These are phyloP conservation scores for Phalacrocorax aristotelis DNA, from an alignment of 2,113 vertebrate genomes.

Conservation along the genomic window DNA sequence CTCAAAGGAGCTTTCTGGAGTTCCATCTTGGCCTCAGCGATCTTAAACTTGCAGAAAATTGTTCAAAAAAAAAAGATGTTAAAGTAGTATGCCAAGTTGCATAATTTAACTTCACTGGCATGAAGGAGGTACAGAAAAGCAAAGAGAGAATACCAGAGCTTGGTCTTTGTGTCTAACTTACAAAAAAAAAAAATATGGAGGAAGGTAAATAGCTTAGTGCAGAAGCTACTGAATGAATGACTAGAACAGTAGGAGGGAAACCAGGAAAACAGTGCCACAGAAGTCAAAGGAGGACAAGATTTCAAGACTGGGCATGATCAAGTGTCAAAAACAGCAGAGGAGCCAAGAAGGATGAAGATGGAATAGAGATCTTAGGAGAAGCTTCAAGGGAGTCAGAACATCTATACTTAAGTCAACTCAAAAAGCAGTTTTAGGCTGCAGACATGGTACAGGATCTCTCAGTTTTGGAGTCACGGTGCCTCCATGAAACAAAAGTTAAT, in stretches of 20 bases:
- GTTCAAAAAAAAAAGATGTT: not conserved
- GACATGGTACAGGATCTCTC: not conserved
- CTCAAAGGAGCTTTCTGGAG: not conserved
- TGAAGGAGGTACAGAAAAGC: not conserved
- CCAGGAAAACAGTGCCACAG: slow-evolving; percentile 9
- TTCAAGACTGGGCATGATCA: slow-evolving; percentile 59
- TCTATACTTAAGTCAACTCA: not conserved
- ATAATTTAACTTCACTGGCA: not conserved
- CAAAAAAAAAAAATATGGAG: rapidly evolving
- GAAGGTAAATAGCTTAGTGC: not conserved
- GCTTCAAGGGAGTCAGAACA: not conserved
- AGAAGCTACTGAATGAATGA: slow-evolving; percentile 1
- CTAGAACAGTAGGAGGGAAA: slow-evolving; percentile 30
- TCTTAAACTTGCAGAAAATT: not conserved
- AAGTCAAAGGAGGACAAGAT: slow-evolving; percentile 61
- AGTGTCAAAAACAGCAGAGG: slow-evolving; percentile 63
- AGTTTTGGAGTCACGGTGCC: not conserved
- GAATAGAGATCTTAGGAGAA: slow-evolving; percentile 29
- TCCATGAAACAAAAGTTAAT: not conserved
- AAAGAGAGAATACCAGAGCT: not conserved
- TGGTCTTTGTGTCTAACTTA: not conserved
- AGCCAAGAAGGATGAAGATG: slow-evolving; percentile 65
- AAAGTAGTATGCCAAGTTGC: not conserved
- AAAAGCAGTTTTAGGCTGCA: not conserved
- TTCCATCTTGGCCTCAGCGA: not conserved